Conservation (phyloP, 2,797 vertebrate species). For the Sus cebifrons region DNA sequence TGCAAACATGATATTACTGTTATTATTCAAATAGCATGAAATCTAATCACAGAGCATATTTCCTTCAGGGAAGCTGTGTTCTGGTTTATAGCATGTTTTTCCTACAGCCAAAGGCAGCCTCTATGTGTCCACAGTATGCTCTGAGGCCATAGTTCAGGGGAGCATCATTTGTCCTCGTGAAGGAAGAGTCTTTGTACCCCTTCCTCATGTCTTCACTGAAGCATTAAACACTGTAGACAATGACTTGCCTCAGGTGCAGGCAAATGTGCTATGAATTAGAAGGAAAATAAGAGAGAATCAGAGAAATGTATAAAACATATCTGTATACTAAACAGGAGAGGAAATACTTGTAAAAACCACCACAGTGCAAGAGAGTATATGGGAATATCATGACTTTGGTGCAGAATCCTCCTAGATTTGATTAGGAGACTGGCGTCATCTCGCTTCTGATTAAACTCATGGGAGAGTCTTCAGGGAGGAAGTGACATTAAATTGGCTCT, state of each 20-base stretch:
- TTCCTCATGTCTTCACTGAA: background rate
- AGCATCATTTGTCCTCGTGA: background rate
- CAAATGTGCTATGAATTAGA: background rate
- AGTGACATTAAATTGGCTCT: background rate
- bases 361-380: background rate
- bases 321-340: background rate
- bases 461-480: background rate
- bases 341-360: background rate
- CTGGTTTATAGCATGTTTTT: background rate
- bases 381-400: background rate
- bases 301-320: background rate
- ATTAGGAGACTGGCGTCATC: background rate
- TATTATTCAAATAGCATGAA: slow-evolving; percentile 23
- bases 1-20: background rate
- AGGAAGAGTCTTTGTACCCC: background rate
- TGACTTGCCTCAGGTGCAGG: background rate
- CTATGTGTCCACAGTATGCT: background rate
- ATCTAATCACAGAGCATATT: background rate
- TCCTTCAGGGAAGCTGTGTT: slow-evolving; percentile 8
- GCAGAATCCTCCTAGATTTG: background rate
- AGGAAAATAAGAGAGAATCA: background rate
- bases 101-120: background rate
- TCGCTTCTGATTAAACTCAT: background rate
- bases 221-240: background rate
- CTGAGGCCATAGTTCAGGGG: background rate